Percentiles rank a stretch among this genome's conserved stretches.
These are phyloP conservation scores for Austrofundulus limnaeus DNA, from an alignment of 2,113 vertebrate species.

Conservation along the genomic window DNA sequence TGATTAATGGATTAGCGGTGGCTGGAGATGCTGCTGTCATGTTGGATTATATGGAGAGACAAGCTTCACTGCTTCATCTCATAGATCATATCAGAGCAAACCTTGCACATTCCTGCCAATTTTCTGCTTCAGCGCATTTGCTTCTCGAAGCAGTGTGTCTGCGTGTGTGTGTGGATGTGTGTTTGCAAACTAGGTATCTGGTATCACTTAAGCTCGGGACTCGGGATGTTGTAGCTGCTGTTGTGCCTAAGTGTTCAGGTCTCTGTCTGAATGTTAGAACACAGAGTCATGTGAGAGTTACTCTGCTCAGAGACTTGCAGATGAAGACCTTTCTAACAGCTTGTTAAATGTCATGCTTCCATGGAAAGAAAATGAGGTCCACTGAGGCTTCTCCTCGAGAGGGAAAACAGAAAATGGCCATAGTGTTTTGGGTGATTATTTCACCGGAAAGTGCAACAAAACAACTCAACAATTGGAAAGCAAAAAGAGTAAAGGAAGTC, in stretches of 20 bases:
- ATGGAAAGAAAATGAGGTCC: neutral
- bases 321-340: neutral
- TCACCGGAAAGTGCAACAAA: neutral
- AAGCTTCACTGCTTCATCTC: conserved; percentile 59
- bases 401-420: neutral
- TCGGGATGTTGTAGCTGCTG: conserved; percentile 1
- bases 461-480: neutral
- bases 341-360: neutral
- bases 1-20: conserved; percentile 60
- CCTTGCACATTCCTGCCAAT: conserved; percentile 55
- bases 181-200: conserved; percentile 2
- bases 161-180: conserved; percentile 4
- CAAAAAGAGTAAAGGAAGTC: neutral
- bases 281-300: neutral
- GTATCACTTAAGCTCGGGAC: conserved; percentile 13
- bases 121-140: conserved; percentile 53
- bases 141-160: conserved; percentile 25
- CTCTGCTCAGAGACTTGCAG: neutral
- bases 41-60: conserved; percentile 57
- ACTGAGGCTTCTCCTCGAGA: neutral
- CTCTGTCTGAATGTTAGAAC: conserved; percentile 4
- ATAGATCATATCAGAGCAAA: conserved; percentile 61
- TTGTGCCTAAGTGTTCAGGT: conserved; percentile 5
- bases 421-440: neutral
- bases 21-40: conserved; percentile 55